These are phyloP conservation scores for Pyrrhura leucotis DNA, from an alignment of 2,797 vertebrate genomes.

Conservation along the genomic window DNA sequence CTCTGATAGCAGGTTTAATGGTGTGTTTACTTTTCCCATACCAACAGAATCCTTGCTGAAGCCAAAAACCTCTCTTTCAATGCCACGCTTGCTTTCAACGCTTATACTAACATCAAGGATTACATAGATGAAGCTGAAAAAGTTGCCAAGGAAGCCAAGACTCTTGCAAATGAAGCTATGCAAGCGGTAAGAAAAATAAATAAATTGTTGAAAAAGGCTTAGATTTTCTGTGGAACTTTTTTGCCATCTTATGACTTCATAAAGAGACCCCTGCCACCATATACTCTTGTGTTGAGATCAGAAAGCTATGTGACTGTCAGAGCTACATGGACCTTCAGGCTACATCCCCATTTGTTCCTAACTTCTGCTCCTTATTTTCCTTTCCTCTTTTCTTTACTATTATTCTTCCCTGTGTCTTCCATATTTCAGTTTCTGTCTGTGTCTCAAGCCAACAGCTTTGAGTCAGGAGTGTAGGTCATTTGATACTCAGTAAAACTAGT, in stretches of 20 bases:
- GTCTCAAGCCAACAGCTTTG: neutral
- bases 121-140: slow-evolving; percentile 89
- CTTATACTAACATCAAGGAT: slow-evolving; percentile 95
- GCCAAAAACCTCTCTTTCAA: slow-evolving; percentile 97
- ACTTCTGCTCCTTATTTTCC: neutral
- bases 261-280: neutral
- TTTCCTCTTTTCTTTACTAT: neutral
- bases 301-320: neutral
- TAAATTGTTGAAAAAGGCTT: neutral
- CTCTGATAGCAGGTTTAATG: slow-evolving; percentile 3
- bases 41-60: slow-evolving; percentile 90
- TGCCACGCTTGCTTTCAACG: slow-evolving; percentile 94
- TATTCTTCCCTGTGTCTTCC: neutral
- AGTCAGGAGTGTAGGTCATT: neutral
- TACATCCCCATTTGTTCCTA: neutral
- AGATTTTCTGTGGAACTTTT: neutral
- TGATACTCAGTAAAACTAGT: neutral
- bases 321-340: neutral
- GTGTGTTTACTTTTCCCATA: slow-evolving; percentile 17
- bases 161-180: slow-evolving; percentile 85
- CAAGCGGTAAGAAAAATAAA: slow-evolving; percentile 82
- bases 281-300: neutral
- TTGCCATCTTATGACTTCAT: neutral
- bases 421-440: neutral
- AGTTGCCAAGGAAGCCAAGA: slow-evolving; percentile 87